phyloP scores from a whole-genome alignment of 2,888 invertebrate genomes.

The Agriopis marginaria region DNA sequence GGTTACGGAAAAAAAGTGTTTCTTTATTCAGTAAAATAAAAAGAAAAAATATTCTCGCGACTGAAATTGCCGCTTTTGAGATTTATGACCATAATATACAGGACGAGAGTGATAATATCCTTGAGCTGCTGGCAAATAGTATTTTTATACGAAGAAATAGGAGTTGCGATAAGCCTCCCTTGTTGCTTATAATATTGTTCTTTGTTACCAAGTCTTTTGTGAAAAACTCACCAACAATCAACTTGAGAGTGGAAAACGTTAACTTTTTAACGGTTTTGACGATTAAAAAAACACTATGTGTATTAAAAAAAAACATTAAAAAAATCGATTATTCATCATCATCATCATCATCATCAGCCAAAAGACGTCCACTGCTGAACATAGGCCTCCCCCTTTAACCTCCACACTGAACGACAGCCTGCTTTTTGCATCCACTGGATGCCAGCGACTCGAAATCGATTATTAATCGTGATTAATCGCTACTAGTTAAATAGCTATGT shows the following conservation, averaged over 20 bases:
- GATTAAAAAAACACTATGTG: too few species aligned
- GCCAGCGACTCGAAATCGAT: too few species aligned
- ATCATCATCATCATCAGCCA: too few species aligned
- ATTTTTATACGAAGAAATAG: slow-evolving; percentile 68
- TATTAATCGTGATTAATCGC: too few species aligned
- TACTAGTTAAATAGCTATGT: too few species aligned
- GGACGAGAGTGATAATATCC: slow-evolving; percentile 66
- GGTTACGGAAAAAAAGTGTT: slow-evolving; percentile 24
- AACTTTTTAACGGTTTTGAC: background rate
- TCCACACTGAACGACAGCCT: too few species aligned
- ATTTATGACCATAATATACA: slow-evolving; percentile 73
- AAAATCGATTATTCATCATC: too few species aligned
- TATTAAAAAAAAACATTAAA: too few species aligned
- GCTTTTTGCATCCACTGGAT: too few species aligned
- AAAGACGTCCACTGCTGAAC: too few species aligned
- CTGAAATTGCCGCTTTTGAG: slow-evolving; percentile 53
- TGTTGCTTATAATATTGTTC: slow-evolving; percentile 27
- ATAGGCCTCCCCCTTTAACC: too few species aligned
- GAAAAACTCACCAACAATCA: slow-evolving; percentile 6
- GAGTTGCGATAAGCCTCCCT: slow-evolving; percentile 47
- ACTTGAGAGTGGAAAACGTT: background rate
- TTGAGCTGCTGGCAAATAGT: slow-evolving; percentile 65
- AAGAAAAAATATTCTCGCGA: slow-evolving; percentile 31
- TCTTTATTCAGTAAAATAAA: slow-evolving; percentile 36
- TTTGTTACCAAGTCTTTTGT: slow-evolving; percentile 23